Evolutionary conservation across 2,888 invertebrate species (phyloP).

Genomic region (Celastrina argiolus): DNA sequence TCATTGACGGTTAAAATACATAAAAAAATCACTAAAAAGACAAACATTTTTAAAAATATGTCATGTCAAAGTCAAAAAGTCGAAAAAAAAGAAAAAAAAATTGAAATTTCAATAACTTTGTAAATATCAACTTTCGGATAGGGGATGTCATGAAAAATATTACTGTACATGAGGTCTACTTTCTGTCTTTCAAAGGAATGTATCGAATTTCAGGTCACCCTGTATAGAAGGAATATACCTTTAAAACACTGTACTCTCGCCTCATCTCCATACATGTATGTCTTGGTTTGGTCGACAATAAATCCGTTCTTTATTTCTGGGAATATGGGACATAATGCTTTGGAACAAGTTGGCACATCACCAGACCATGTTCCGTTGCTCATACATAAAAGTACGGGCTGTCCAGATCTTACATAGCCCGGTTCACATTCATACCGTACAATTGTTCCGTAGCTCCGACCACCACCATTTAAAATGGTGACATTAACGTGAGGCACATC

Average conservation of each 20-base stretch:
- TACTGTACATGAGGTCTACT: too few relatives aligned
- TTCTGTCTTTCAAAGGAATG: too few relatives aligned
- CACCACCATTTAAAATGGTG: slow-evolving; percentile 91
- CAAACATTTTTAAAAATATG: too few relatives aligned
- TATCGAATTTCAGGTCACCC: too few relatives aligned
- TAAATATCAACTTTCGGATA: too few relatives aligned
- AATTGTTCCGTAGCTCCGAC: slow-evolving; percentile 95
- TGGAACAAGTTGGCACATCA: slow-evolving; percentile 90
- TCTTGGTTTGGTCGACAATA: slow-evolving; percentile 85
- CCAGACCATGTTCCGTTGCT: slow-evolving; percentile 97
- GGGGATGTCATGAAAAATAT: too few relatives aligned
- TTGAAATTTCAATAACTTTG: too few relatives aligned
- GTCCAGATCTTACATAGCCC: slow-evolving; percentile 91
- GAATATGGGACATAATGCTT: slow-evolving; percentile 84
- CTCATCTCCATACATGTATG: slow-evolving; percentile 92
- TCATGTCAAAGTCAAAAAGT: too few relatives aligned
- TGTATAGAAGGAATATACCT: slow-evolving; percentile 48
- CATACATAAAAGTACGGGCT: slow-evolving; percentile 95
- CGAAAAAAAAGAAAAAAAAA: too few relatives aligned
- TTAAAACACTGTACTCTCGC: slow-evolving; percentile 94
- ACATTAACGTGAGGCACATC: slow-evolving; percentile 93
- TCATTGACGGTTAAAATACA: too few relatives aligned
- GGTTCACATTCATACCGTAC: slow-evolving; percentile 94
- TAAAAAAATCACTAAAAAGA: too few relatives aligned
- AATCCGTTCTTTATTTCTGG: slow-evolving; percentile 93